A percentile compares a stretch with the other conserved stretches of the same genome.
These are phyloP conservation scores for Meiosimyza platycephala DNA, from an alignment of 2,888 invertebrate genomes.

Conservation along the genomic window DNA sequence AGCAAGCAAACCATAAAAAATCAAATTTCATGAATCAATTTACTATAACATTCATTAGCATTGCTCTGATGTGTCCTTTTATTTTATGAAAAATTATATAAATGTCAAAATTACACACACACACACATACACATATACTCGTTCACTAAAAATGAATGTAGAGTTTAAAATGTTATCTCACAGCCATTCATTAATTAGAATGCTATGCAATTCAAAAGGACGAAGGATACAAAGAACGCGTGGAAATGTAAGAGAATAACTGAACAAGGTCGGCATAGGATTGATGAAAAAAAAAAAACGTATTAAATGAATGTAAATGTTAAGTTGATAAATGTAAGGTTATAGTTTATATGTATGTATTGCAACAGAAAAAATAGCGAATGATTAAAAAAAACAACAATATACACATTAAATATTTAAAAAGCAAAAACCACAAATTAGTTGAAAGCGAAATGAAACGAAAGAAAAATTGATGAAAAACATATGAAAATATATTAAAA, in stretches of 20 bases:
- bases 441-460: not conserved
- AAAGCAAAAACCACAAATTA: not conserved
- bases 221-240: too few relatives aligned
- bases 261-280: not conserved
- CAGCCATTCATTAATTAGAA: slow-evolving; percentile 14
- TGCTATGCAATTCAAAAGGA: not conserved
- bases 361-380: not conserved
- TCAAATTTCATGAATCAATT: too few relatives aligned
- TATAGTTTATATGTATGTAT: not conserved
- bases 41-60: too few relatives aligned
- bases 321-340: not conserved
- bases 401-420: not conserved
- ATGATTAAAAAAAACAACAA: not conserved
- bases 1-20: too few relatives aligned
- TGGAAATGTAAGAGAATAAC: not conserved
- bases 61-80: too few relatives aligned
- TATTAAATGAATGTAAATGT: not conserved
- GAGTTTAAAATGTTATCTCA: not conserved
- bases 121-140: too few relatives aligned
- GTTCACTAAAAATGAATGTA: not conserved
- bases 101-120: too few relatives aligned
- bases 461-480: not conserved
- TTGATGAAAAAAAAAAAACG: not conserved
- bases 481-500: not conserved
- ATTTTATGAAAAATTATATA: too few relatives aligned